Percentiles rank a stretch among this genome's conserved stretches.
These are phyloP conservation scores for Drosophila insularis DNA, from an alignment of 1,140 invertebrate genomes.

Conservation along the genomic window DNA sequence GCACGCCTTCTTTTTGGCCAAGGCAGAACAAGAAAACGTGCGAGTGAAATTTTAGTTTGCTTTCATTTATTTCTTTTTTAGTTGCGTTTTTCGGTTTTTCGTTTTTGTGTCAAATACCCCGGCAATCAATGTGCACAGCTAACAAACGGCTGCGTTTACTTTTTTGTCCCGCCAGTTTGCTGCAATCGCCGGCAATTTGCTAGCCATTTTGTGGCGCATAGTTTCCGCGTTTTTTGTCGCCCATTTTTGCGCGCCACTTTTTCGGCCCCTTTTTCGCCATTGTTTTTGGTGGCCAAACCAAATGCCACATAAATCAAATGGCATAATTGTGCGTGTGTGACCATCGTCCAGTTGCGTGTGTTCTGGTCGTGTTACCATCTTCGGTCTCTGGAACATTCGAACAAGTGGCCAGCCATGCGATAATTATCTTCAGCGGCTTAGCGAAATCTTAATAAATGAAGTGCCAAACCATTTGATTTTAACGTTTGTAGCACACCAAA, in stretches of 20 bases:
- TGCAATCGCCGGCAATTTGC: slow-evolving; percentile 50
- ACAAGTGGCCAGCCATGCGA: slow-evolving; percentile 54
- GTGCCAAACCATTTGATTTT: slow-evolving; percentile 50
- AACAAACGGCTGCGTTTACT: slow-evolving; percentile 2
- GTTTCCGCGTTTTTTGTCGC: slow-evolving; percentile 38
- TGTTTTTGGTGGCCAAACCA: slow-evolving; percentile 28
- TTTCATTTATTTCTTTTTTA: slow-evolving; percentile 14
- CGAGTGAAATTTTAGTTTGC: slow-evolving; percentile 22
- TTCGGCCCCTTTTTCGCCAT: slow-evolving; percentile 6
- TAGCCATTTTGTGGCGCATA: slow-evolving; percentile 46
- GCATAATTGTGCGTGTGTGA: slow-evolving; percentile 66
- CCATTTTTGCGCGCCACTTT: slow-evolving; percentile 56
- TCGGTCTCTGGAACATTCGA: slow-evolving; percentile 22
- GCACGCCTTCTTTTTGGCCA: slow-evolving; percentile 34
- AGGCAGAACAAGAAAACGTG: slow-evolving; percentile 24
- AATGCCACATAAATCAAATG: slow-evolving; percentile 64
- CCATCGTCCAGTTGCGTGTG: slow-evolving; percentile 31
- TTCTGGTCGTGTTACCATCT: neutral
- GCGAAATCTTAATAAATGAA: slow-evolving; percentile 55
- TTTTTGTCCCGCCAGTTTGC: slow-evolving; percentile 20
- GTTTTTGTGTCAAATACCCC: neutral
- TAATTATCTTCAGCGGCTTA: slow-evolving; percentile 43
- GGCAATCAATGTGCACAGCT: slow-evolving; percentile 28
- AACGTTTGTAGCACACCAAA: slow-evolving; percentile 28
- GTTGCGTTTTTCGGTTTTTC: slow-evolving; percentile 18